These are phyloP conservation scores for Dynastes tityus DNA, from an alignment of 2,888 invertebrate species.

Conservation along the genomic window DNA sequence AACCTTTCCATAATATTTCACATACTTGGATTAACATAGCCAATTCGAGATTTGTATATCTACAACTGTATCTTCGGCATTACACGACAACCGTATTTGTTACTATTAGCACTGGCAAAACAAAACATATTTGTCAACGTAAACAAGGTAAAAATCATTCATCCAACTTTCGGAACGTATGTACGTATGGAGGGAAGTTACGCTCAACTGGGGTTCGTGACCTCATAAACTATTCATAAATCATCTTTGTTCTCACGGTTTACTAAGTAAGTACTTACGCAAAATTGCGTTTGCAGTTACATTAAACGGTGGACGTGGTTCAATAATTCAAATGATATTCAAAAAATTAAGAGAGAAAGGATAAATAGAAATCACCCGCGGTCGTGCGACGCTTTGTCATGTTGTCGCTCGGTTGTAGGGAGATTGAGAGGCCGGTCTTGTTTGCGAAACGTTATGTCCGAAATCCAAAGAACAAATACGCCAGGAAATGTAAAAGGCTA, in stretches of 20 bases:
- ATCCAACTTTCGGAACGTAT: too few relatives aligned
- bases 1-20: too few relatives aligned
- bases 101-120: too few relatives aligned
- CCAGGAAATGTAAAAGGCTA: conserved; percentile 47
- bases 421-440: conserved; percentile 7
- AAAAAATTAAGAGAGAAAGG: conserved; percentile 6
- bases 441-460: conserved; percentile 46
- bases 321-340: neutral
- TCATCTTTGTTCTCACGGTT: neutral
- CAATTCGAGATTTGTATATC: too few relatives aligned
- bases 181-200: too few relatives aligned
- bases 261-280: neutral
- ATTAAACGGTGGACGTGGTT: neutral
- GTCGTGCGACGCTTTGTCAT: neutral
- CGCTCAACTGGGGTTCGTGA: neutral
- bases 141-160: too few relatives aligned
- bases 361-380: conserved; percentile 9
- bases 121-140: too few relatives aligned
- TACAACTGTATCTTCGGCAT: too few relatives aligned
- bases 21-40: too few relatives aligned
- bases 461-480: conserved; percentile 47
- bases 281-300: neutral
- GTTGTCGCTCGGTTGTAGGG: neutral
- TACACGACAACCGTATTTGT: too few relatives aligned
- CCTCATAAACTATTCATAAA: conserved; percentile 3